Evolutionary conservation across 2,888 invertebrate species (phyloP), one percentile per base, ranked within the genome.

Genomic region (Agrochola circellaris): DNA sequence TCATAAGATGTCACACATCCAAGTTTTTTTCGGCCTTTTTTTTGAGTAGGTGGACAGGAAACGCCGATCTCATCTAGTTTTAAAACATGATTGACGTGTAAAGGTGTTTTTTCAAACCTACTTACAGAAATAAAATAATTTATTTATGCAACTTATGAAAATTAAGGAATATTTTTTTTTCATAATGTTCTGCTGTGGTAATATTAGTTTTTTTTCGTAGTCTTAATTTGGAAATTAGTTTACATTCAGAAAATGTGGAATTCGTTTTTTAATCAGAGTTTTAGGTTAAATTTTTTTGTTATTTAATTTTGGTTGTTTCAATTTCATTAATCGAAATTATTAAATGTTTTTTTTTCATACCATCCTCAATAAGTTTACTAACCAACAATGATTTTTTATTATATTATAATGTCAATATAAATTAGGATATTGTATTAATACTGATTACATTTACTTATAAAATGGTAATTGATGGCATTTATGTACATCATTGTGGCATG

Each of bases 361-460:
- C 4, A 58, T 67, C n/a, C 7, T 65, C 26, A 72, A 83, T 85
- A 88, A 91, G 88, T 90, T 90, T 84, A 90, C 90, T 84, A 90
- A 90, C 79, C 77, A 81, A 86, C 78, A 86, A 72, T 73, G 70
- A 69, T 81, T 83, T 86, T 86, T 80, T 76, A 88, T 88, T 83
- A 88, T 87, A 88, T 90, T 87, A 90, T 86, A 89, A 90, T 87
- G 85, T 92, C 90, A 85, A 92, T 90, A 95, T 95, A 95, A 95
- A 94, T 95, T 94, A 95, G 90, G 90, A 93, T 94, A 95, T 94
- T 93, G 92, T 93, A 94, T 95, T 96, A 96, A 96, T 96, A 96
- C 96, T 96, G 96, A 96, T 96, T 95, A 96, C 89, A 95, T 90
- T 94, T 93, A 94, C 93, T 93, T 93, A 90, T 89, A 91, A 92